These are phyloP conservation scores for Macrophya alboannulata DNA, from an alignment of 2,888 invertebrate genomes.

Conservation along the genomic window DNA sequence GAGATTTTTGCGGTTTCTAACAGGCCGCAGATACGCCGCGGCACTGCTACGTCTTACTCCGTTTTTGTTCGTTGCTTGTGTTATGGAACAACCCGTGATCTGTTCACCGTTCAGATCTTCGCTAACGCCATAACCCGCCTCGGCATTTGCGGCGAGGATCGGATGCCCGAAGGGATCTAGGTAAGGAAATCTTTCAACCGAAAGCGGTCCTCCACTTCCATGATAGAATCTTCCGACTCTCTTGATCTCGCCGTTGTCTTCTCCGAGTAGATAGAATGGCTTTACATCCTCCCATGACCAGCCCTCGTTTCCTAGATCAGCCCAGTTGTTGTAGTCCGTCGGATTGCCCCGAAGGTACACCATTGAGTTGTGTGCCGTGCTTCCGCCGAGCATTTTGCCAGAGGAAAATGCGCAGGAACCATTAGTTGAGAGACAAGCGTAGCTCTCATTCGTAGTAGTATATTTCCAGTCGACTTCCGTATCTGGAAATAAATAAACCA, in stretches of 20 bases:
- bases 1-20: constrained; percentile 69
- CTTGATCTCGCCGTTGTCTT: constrained; percentile 84
- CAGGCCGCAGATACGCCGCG: background rate
- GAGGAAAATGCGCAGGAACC: constrained; percentile 86
- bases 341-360: constrained; percentile 90
- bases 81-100: background rate
- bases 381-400: constrained; percentile 74
- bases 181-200: constrained; percentile 12
- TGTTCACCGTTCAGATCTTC: constrained; percentile 1
- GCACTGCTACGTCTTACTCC: constrained; percentile 1
- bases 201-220: background rate
- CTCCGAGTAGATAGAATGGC: background rate
- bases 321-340: constrained; percentile 89
- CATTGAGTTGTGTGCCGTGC: constrained; percentile 83
- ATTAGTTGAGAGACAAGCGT: constrained; percentile 81
- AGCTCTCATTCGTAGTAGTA: constrained; percentile 84
- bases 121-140: constrained; percentile 66
- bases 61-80: background rate
- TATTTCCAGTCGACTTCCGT: constrained; percentile 87
- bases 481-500: constrained; percentile 63
- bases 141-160: constrained; percentile 76
- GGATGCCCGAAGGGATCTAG: background rate
- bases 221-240: constrained; percentile 79
- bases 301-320: constrained; percentile 85
- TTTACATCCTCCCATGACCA: constrained; percentile 83